Evolutionary conservation across 2,113 vertebrate species (phyloP).

Genomic region (Lasiurus borealis): DNA sequence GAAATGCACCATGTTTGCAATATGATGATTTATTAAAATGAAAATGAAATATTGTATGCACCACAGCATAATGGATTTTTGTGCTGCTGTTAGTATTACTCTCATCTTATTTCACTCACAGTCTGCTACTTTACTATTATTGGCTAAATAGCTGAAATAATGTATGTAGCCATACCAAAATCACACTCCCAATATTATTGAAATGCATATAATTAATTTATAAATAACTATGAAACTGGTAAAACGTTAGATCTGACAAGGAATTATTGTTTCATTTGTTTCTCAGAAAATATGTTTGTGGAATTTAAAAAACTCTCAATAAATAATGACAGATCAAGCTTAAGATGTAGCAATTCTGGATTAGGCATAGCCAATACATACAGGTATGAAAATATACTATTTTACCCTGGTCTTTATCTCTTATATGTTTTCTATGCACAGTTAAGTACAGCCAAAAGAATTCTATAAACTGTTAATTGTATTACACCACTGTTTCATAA

Average conservation of each 20-base stretch:
- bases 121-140: constrained; percentile 35
- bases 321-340: constrained; percentile 1
- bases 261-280: constrained; percentile 58
- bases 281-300: constrained; percentile 52
- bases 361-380: constrained; percentile 26
- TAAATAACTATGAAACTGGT: constrained; percentile 5
- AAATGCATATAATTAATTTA: constrained; percentile 58
- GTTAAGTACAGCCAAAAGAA: not conserved
- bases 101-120: constrained; percentile 48
- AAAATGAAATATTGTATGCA: constrained; percentile 49
- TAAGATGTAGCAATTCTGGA: not conserved
- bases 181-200: constrained; percentile 47
- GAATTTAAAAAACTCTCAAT: constrained; percentile 10
- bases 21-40: constrained; percentile 63
- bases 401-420: constrained; percentile 25
- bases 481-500: constrained; percentile 27
- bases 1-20: constrained; percentile 7
- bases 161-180: constrained; percentile 41
- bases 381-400: not conserved
- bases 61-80: constrained; percentile 28
- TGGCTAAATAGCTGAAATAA: constrained; percentile 55
- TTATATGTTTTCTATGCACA: not conserved
- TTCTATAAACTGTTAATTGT: constrained; percentile 11
- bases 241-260: constrained; percentile 58
- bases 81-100: not conserved